Percentiles rank a stretch among this genome's conserved stretches.
Evolutionary conservation across 2,888 invertebrate genomes (phyloP).

Genomic region (Eupithecia subumbrata): DNA sequence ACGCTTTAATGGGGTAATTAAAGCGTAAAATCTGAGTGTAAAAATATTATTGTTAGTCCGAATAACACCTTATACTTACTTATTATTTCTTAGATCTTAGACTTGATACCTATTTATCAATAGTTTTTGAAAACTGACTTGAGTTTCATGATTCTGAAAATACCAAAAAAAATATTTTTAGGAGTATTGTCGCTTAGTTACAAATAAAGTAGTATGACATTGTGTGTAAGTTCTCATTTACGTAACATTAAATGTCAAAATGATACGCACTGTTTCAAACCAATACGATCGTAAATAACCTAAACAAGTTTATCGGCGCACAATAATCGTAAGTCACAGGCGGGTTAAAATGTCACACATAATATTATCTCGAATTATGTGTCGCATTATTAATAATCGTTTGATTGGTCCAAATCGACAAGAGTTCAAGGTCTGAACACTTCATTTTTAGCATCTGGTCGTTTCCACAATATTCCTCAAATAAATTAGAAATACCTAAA

Average conservation of each 20-base stretch:
- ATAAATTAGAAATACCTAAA: background rate
- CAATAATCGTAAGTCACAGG: slow-evolving; percentile 19
- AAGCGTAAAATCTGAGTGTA: no score
- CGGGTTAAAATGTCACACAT: slow-evolving; percentile 25
- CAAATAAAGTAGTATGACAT: background rate
- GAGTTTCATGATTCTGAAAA: no score
- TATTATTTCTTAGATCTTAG: no score
- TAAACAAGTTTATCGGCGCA: slow-evolving; percentile 25
- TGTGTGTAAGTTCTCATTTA: background rate
- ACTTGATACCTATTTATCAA: no score
- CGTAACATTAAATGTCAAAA: background rate
- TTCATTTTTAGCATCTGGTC: background rate
- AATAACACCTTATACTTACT: no score
- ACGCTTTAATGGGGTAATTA: no score
- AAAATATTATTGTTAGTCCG: no score
- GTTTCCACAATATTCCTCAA: background rate
- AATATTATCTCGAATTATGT: slow-evolving; percentile 14
- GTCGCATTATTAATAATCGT: slow-evolving; percentile 14
- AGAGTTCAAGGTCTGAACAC: slow-evolving; percentile 17
- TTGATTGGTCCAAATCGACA: slow-evolving; percentile 15
- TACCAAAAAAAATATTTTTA: no score
- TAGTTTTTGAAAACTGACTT: no score
- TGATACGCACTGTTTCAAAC: slow-evolving; percentile 17
- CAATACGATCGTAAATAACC: slow-evolving; percentile 20
- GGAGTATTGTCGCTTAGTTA: background rate